Evolutionary conservation across 2,797 vertebrate species (phyloP).

Genomic region (Vipera ursinii): DNA sequence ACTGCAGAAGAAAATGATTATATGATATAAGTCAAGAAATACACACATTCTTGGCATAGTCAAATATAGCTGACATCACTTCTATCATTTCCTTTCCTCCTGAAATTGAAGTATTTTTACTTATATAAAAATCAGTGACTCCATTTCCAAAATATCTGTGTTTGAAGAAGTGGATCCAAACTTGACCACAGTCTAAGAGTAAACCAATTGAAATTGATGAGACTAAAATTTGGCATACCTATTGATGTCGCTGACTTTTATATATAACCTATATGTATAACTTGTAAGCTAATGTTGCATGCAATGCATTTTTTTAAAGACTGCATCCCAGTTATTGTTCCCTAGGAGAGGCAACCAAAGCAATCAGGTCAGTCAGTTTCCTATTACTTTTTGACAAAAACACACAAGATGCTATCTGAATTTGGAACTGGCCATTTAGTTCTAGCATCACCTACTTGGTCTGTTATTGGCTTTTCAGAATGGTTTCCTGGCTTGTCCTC

Average conservation of each 20-base stretch:
- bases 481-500: neutral
- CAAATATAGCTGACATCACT: slow-evolving; percentile 1
- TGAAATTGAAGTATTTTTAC: slow-evolving; percentile 42
- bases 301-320: neutral
- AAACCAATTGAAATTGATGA: neutral
- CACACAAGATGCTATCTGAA: neutral
- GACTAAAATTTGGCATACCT: neutral
- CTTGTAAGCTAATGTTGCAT: neutral
- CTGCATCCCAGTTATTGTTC: neutral
- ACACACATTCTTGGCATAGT: neutral
- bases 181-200: neutral
- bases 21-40: slow-evolving; percentile 29
- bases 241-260: neutral
- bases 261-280: neutral
- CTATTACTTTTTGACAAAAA: neutral
- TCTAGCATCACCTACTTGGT: neutral
- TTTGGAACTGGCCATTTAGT: neutral
- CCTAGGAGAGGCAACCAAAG: neutral
- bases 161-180: neutral
- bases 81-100: neutral
- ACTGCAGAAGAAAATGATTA: neutral
- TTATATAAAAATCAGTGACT: neutral
- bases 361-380: neutral
- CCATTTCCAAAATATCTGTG: neutral
- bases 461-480: neutral